Percentiles rank a stretch among this genome's conserved stretches.
Conservation (phyloP, 2,113 vertebrate genomes). For the Indicator maculatus region DNA sequence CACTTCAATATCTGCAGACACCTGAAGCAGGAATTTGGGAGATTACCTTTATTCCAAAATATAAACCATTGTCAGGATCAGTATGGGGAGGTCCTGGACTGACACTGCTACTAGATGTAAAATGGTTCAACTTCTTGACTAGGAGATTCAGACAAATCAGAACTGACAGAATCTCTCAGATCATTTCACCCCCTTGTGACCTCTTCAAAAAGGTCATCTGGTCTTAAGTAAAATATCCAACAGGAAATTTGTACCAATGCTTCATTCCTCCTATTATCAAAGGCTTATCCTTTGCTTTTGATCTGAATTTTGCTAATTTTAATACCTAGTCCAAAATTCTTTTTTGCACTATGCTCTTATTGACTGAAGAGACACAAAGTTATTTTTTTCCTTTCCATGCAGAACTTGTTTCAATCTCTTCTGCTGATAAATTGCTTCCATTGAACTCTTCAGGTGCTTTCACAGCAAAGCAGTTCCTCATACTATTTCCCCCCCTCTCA, state of each 20-base stretch:
- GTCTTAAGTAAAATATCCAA: background rate
- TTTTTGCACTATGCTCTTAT: background rate
- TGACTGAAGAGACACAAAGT: background rate
- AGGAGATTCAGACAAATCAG: background rate
- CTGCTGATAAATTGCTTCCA: background rate
- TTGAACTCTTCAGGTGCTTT: background rate
- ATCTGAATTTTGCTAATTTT: background rate
- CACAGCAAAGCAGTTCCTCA: background rate
- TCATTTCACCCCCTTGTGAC: background rate
- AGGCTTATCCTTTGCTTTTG: background rate
- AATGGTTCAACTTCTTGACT: background rate
- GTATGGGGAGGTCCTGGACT: background rate
- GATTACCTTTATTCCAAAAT: background rate
- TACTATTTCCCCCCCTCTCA: background rate
- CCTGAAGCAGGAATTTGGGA: background rate
- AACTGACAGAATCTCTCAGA: background rate
- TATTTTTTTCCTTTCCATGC: accelerated
- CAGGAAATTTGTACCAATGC: background rate
- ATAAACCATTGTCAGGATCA: background rate
- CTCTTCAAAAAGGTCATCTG: background rate
- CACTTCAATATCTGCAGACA: background rate
- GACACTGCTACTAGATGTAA: background rate
- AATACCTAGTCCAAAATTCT: background rate
- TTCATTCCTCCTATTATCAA: background rate
- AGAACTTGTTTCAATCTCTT: background rate